phyloP scores from a whole-genome alignment of 2,113 vertebrate species.

The Petrocephalus zakoni region DNA sequence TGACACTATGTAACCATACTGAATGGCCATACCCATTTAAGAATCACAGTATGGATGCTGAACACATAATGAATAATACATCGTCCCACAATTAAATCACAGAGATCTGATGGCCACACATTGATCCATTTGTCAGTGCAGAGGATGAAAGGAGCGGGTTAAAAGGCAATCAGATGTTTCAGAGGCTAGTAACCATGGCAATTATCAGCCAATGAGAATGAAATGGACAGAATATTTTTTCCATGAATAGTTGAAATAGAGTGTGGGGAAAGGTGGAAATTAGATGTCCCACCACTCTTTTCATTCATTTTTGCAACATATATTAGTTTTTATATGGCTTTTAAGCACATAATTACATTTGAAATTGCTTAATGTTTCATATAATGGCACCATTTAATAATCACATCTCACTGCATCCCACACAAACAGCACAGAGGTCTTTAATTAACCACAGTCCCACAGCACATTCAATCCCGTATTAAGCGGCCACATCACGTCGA shows the following conservation, averaged over 20 bases:
- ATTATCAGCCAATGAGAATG: slow-evolving; percentile 45
- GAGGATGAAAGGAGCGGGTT: slow-evolving; percentile 53
- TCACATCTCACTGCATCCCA: background rate
- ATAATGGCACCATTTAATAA: slow-evolving; percentile 1
- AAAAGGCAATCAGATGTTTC: slow-evolving; percentile 64
- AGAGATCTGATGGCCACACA: slow-evolving; percentile 53
- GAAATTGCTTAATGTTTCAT: background rate
- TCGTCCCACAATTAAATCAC: slow-evolving; percentile 55
- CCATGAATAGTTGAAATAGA: background rate
- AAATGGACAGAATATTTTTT: background rate
- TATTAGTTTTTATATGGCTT: background rate
- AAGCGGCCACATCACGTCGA: background rate
- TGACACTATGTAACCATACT: slow-evolving; percentile 42
- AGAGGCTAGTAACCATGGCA: slow-evolving; percentile 55
- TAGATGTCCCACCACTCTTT: background rate
- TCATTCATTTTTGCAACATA: background rate
- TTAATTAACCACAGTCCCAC: background rate
- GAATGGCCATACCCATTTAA: slow-evolving; percentile 37
- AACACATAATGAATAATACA: slow-evolving; percentile 60
- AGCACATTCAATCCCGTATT: background rate
- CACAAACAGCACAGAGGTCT: background rate
- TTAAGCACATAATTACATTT: background rate
- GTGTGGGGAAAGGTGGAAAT: background rate
- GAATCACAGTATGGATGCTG: slow-evolving; percentile 34
- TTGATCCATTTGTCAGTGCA: slow-evolving; percentile 63